A percentile compares a stretch with the other conserved stretches of the same genome.
Evolutionary conservation across 2,888 invertebrate genomes (phyloP).

Genomic region (Pterostichus niger): DNA sequence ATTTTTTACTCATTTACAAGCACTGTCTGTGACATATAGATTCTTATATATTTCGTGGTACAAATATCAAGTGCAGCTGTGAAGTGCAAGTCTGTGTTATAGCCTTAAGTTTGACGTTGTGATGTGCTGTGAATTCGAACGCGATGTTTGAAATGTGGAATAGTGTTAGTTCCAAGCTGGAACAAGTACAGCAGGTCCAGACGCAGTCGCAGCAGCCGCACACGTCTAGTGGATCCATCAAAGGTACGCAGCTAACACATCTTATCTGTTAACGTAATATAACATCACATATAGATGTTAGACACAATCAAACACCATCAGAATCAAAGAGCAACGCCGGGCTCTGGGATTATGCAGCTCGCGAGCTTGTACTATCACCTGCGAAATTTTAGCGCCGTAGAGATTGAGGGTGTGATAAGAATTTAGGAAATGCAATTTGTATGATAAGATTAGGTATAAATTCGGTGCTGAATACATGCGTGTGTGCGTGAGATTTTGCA

Average conservation of each 20-base stretch:
- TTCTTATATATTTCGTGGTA: constrained; percentile 58
- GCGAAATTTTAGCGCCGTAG: not conserved
- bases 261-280: too few relatives aligned
- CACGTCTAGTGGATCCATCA: constrained; percentile 90
- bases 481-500: constrained; percentile 44
- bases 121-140: constrained; percentile 30
- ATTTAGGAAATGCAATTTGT: constrained; percentile 61
- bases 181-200: constrained; percentile 83
- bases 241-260: constrained; percentile 80
- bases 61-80: constrained; percentile 64
- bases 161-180: constrained; percentile 87
- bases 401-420: constrained; percentile 39
- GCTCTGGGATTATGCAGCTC: not conserved
- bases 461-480: not conserved
- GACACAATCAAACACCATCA: too few relatives aligned
- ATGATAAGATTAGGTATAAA: constrained; percentile 50
- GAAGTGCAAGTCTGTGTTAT: constrained; percentile 27
- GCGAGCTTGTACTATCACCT: too few relatives aligned
- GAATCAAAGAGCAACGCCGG: too few relatives aligned
- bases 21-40: not conserved
- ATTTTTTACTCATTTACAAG: constrained; percentile 56
- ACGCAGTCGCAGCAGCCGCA: constrained; percentile 85
- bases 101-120: constrained; percentile 50
- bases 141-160: constrained; percentile 91
- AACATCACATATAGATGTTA: too few relatives aligned